These are phyloP conservation scores for Amphipoea oculea DNA, from an alignment of 2,888 invertebrate genomes.

Conservation along the genomic window DNA sequence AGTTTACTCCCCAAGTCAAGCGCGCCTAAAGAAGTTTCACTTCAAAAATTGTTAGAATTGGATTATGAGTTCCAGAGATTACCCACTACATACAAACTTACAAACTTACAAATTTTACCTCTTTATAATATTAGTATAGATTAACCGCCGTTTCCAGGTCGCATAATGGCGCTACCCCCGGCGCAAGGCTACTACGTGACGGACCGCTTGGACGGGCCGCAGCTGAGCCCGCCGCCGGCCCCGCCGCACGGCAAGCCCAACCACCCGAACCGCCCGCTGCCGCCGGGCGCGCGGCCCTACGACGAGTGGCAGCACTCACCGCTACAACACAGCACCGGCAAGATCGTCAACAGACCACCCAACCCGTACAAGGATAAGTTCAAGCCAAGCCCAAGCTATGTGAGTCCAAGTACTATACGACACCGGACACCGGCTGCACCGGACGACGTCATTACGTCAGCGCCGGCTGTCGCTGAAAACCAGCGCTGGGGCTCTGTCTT, in stretches of 20 bases:
- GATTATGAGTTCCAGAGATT: too few relatives aligned
- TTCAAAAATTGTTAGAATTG: too few relatives aligned
- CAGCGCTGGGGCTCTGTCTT: too few relatives aligned
- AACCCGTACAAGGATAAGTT: constrained; percentile 85
- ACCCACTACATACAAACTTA: too few relatives aligned
- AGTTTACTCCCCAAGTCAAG: too few relatives aligned
- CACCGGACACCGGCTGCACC: too few relatives aligned
- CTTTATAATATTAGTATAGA: too few relatives aligned
- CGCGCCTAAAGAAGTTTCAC: too few relatives aligned
- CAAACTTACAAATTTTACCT: too few relatives aligned
- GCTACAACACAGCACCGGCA: constrained; percentile 78
- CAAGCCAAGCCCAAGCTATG: constrained; percentile 84
- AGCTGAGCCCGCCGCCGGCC: constrained; percentile 71
- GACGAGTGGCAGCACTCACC: constrained; percentile 84
- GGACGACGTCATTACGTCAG: too few relatives aligned
- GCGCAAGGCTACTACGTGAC: constrained; percentile 86
- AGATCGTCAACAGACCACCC: constrained; percentile 87
- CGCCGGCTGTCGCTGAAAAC: too few relatives aligned
- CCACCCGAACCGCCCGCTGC: constrained; percentile 30
- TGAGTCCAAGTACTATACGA: constrained; percentile 68
- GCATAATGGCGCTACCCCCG: constrained; percentile 85
- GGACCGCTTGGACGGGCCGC: constrained; percentile 79
- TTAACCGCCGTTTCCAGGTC: constrained; percentile 71
- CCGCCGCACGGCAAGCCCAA: constrained; percentile 46
- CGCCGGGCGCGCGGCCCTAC: constrained; percentile 73